A percentile compares a stretch with the other conserved stretches of the same genome.
Evolutionary conservation across 2,797 vertebrate species (phyloP).

Genomic region (Myotis planiceps): DNA sequence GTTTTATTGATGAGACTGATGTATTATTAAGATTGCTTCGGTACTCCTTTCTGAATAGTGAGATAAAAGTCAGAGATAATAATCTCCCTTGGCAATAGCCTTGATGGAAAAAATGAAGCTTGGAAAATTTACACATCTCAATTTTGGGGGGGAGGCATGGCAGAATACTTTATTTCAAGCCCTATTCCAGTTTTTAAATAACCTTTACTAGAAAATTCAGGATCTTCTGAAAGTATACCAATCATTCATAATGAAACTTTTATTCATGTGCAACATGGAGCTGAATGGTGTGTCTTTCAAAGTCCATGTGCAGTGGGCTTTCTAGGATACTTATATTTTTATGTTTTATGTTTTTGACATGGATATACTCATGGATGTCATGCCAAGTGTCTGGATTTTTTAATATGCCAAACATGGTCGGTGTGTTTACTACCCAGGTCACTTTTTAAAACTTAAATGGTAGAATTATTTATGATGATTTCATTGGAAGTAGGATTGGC

Average conservation of each 20-base stretch:
- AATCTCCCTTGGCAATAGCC: slow-evolving; percentile 16
- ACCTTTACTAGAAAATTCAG: not conserved
- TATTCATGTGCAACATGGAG: not conserved
- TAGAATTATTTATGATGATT: not conserved
- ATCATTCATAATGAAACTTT: not conserved
- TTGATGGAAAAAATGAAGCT: slow-evolving; percentile 46
- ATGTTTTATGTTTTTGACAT: not conserved
- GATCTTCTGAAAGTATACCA: not conserved
- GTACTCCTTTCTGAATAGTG: slow-evolving; percentile 33
- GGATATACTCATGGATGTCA: not conserved
- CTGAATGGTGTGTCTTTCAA: not conserved
- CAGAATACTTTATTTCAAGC: slow-evolving; percentile 35
- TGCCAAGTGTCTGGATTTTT: not conserved
- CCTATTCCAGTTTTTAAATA: not conserved
- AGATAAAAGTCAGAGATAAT: slow-evolving; percentile 53
- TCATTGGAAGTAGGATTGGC: not conserved
- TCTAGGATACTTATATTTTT: not conserved
- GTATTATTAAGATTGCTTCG: slow-evolving; percentile 44
- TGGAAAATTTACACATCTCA: slow-evolving; percentile 38
- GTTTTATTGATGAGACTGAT: slow-evolving; percentile 60
- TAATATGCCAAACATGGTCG: not conserved
- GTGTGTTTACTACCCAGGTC: not conserved
- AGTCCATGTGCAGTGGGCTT: not conserved
- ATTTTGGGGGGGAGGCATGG: not conserved
- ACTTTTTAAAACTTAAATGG: not conserved